Conservation (phyloP, 2,888 invertebrate genomes). For the Pteria penguin region DNA sequence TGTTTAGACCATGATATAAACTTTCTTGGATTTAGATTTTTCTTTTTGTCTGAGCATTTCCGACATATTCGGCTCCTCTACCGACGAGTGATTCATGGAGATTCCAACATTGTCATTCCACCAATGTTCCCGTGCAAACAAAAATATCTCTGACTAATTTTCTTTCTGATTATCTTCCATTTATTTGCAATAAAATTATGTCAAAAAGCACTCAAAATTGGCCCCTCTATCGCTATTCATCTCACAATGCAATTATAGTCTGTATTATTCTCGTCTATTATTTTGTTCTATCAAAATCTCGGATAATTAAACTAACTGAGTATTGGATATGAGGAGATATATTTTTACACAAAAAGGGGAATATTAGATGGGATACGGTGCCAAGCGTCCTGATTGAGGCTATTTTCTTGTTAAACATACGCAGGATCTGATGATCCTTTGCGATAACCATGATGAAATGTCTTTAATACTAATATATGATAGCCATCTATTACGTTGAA, state of each 20-base stretch:
- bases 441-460: too few relatives aligned
- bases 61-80: too few relatives aligned
- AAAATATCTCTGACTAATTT: neutral
- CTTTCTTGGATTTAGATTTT: too few relatives aligned
- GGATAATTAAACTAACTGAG: slow-evolving; percentile 9
- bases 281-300: neutral
- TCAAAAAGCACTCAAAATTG: neutral
- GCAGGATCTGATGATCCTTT: neutral
- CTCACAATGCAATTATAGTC: neutral
- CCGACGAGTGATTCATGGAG: too few relatives aligned
- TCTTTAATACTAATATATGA: too few relatives aligned
- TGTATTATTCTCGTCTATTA: neutral
- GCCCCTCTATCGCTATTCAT: neutral
- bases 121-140: too few relatives aligned
- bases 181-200: neutral
- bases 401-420: neutral
- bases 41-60: too few relatives aligned
- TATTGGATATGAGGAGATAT: neutral
- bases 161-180: neutral
- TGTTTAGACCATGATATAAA: too few relatives aligned
- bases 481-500: too few relatives aligned
- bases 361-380: neutral
- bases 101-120: too few relatives aligned
- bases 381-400: neutral
- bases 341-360: neutral